Percentiles rank a stretch among this genome's conserved stretches.
Evolutionary conservation across 2,888 invertebrate genomes (phyloP).

Genomic region (Didymodactylos carnosus): DNA sequence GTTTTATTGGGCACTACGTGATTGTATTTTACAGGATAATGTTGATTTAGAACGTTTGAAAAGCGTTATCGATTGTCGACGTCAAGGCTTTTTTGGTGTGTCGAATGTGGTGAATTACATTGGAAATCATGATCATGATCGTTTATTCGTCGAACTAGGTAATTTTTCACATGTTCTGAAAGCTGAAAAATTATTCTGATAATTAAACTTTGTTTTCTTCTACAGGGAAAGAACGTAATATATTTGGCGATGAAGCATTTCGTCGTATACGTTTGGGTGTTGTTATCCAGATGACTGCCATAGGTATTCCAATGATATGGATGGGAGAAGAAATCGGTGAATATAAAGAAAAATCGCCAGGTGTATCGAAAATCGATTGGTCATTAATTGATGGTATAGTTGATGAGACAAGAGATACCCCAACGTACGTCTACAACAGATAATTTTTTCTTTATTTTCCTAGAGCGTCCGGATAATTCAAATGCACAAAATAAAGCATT

Average conservation of each 20-base stretch:
- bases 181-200: not conserved
- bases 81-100: not conserved
- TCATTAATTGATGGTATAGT: too few species aligned
- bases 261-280: not conserved
- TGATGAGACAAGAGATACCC: too few species aligned
- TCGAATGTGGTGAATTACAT: not conserved
- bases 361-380: not conserved
- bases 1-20: not conserved
- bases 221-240: not conserved
- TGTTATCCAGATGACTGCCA: not conserved
- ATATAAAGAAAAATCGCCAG: not conserved
- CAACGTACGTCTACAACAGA: too few species aligned
- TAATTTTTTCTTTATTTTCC: too few species aligned
- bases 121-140: constrained; percentile 1
- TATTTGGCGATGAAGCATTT: not conserved
- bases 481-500: not conserved
- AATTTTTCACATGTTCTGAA: too few species aligned
- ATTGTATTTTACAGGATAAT: not conserved
- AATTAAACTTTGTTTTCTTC: not conserved
- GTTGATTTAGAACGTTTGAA: not conserved
- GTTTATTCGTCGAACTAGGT: not conserved
- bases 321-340: not conserved
- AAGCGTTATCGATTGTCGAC: not conserved
- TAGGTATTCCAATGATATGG: not conserved
- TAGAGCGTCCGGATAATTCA: too few species aligned